Evolutionary conservation across 2,113 vertebrate genomes (phyloP).

Genomic region (Macaca nemestrina): DNA sequence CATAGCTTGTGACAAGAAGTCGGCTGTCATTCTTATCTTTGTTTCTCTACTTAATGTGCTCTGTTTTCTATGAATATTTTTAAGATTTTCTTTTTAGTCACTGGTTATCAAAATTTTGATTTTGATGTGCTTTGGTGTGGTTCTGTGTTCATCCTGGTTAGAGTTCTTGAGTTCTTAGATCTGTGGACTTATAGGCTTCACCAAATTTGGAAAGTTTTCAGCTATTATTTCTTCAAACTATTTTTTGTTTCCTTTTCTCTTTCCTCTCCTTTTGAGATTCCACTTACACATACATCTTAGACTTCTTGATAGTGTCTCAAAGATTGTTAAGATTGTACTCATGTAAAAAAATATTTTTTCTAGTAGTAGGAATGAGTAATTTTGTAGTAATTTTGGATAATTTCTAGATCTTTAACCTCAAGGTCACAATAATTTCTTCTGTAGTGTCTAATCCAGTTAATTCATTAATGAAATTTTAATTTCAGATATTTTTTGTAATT

Average conservation of each 20-base stretch:
- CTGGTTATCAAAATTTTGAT: background rate
- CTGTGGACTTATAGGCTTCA: background rate
- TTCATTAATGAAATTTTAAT: conserved; percentile 26
- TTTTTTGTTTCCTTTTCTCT: background rate
- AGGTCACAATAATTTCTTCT: background rate
- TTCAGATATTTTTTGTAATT: conserved; percentile 2
- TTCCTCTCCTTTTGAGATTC: background rate
- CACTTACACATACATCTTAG: background rate
- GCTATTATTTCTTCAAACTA: background rate
- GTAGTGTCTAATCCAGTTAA: background rate
- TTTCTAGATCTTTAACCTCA: background rate
- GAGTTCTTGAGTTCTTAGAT: background rate
- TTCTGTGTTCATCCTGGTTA: background rate
- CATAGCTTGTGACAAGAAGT: background rate
- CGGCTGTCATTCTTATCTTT: background rate
- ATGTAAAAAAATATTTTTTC: background rate
- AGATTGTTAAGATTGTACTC: background rate
- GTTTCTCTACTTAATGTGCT: background rate
- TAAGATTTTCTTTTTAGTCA: background rate
- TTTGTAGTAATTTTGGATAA: conserved; percentile 1
- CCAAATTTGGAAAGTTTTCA: background rate
- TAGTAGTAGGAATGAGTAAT: background rate
- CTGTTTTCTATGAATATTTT: conserved; percentile 22
- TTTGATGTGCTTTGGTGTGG: background rate
- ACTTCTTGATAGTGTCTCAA: background rate